These are phyloP conservation scores for Chelmon rostratus DNA, from an alignment of 2,797 vertebrate species.

Conservation along the genomic window DNA sequence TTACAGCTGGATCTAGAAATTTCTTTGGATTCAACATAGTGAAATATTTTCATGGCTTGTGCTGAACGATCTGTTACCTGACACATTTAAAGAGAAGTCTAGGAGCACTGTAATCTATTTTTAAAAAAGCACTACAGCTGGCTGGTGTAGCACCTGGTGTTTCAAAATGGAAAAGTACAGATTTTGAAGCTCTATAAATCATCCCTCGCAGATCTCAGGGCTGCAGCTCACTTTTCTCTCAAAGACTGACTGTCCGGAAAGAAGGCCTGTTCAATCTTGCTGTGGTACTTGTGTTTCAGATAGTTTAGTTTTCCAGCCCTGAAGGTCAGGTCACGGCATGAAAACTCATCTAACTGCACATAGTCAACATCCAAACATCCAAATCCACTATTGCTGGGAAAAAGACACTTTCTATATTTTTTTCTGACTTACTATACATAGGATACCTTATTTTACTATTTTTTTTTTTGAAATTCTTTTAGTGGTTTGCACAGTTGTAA, in stretches of 20 bases:
- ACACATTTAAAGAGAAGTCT: not conserved
- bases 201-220: not conserved
- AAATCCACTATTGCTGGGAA: too few species aligned
- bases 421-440: too few species aligned
- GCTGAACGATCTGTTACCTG: not conserved
- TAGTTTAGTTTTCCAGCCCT: constrained; percentile 13
- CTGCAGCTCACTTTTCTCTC: not conserved
- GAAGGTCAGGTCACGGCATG: constrained; percentile 17
- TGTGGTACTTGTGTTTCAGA: constrained; percentile 54
- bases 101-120: not conserved
- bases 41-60: not conserved
- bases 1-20: not conserved
- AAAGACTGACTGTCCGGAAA: not conserved
- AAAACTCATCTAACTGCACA: not conserved
- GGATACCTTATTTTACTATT: too few species aligned
- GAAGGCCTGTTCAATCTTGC: constrained; percentile 72
- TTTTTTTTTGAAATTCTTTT: too few species aligned
- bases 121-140: not conserved
- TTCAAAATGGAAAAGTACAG: not conserved
- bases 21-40: not conserved
- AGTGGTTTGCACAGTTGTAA: too few species aligned
- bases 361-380: too few species aligned
- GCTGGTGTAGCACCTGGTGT: constrained; percentile 13
- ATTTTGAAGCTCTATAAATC: constrained; percentile 18
- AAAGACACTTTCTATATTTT: too few species aligned